Evolutionary conservation across 2,888 invertebrate genomes (phyloP), one percentile per base, ranked within the genome.

Genomic region (Serrognathus titanus): DNA sequence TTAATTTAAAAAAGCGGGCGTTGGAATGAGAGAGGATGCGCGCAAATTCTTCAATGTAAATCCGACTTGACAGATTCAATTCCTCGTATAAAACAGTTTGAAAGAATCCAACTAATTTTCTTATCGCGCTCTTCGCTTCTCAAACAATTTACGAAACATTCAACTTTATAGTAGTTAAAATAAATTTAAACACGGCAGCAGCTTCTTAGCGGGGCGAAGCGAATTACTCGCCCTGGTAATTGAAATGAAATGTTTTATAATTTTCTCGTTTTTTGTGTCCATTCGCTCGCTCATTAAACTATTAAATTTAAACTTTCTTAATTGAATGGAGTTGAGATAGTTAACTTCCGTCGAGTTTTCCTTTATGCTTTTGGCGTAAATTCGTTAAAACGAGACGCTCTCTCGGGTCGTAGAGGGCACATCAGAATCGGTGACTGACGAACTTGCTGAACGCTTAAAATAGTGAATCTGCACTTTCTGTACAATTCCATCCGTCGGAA

Each of bases 61-160:
- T 63, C 63, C 63, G 46, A 20, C 54, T 51, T 61, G 64, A 63
- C 63, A 63, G 60, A 60, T 64, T 63, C 59, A 63, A 64, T 64
- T 64, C 63, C 58, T 58, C 57, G 59, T 58, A 59, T 57, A 65
- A 65, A 63, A 57, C 62, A 60, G 62, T 55, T 56, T 49, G 59
- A 62, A 65, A 65, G 63, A 63, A 65, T 65, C 60, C 62, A 57
- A 58, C 65, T 65, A 63, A 65, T 65, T 65, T 65, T 60, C 65
- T 64, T 64, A 64, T 64, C 64, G 61, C 58, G 58, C 58, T 61
- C 58, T 61, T 50, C 59, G 60, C 60, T 64, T 63, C 57, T 55
- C 58, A 60, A 63, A 63, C 63, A 61, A 65, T 62, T 65, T 65
- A 60, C 56, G 59, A 60, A 63, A 63, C 60, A 59, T 61, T 64